A percentile compares a stretch with the other conserved stretches of the same genome.
Conservation (phyloP, 2,888 invertebrate genomes). For the Polydrusus cervinus region DNA sequence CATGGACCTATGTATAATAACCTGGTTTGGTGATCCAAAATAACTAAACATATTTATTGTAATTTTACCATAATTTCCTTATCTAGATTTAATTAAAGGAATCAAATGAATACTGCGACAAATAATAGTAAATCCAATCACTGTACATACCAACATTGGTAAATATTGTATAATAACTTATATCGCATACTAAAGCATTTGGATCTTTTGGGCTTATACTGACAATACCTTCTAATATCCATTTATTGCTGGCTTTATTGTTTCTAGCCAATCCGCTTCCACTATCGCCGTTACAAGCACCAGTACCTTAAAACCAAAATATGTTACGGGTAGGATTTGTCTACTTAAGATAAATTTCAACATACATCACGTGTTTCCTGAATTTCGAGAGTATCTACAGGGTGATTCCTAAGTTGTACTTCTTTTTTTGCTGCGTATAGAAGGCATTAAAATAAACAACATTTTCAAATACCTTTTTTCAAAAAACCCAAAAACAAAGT, state of each 20-base stretch:
- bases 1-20: no score
- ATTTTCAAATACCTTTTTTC: no score
- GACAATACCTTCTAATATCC: slow-evolving; percentile 71
- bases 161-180: slow-evolving; percentile 70
- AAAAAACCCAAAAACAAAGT: no score
- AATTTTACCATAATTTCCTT: background rate
- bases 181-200: slow-evolving; percentile 69
- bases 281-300: slow-evolving; percentile 79
- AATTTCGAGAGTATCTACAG: no score
- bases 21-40: no score
- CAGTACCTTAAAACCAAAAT: slow-evolving; percentile 70
- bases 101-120: background rate
- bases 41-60: no score
- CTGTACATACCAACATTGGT: slow-evolving; percentile 70
- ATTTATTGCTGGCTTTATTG: slow-evolving; percentile 61
- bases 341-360: background rate
- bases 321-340: background rate
- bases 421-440: no score
- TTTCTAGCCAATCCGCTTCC: slow-evolving; percentile 76
- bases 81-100: background rate
- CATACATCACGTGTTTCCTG: no score
- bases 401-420: no score
- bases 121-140: slow-evolving; percentile 58
- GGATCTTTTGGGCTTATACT: slow-evolving; percentile 70
- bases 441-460: no score